phyloP scores from a whole-genome alignment of 2,888 invertebrate genomes.

The Tinea semifulvella region DNA sequence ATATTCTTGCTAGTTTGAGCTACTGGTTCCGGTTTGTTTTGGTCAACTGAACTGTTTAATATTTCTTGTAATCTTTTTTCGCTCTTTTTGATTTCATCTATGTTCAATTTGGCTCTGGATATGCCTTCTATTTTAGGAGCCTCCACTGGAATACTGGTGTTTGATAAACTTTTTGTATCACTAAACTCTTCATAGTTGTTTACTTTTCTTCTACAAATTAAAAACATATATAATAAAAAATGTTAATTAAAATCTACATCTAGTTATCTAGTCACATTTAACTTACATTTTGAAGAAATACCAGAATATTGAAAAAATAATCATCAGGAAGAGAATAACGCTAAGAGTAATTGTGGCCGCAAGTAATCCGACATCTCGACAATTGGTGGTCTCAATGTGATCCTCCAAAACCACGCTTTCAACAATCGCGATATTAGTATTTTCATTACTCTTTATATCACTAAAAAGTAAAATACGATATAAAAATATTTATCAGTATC shows the following conservation, averaged over 20 bases:
- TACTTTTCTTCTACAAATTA: constrained; percentile 36
- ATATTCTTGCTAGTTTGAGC: constrained; percentile 24
- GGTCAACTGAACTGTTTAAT: constrained; percentile 37
- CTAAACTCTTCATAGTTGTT: constrained; percentile 38
- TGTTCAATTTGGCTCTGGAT: constrained; percentile 37
- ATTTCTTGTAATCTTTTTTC: constrained; percentile 48
- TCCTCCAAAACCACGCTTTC: constrained; percentile 44
- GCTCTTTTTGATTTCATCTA: constrained; percentile 46
- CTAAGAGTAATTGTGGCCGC: constrained; percentile 48
- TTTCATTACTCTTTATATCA: constrained; percentile 36
- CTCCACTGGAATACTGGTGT: constrained; percentile 30
- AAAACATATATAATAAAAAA: not conserved
- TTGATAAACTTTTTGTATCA: constrained; percentile 38
- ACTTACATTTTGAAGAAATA: constrained; percentile 48
- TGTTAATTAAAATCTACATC: not conserved
- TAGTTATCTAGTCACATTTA: constrained; percentile 18
- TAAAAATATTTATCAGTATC: not conserved
- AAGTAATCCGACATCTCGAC: constrained; percentile 45
- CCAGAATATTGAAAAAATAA: constrained; percentile 38
- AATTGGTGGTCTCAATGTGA: constrained; percentile 35
- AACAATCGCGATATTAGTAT: constrained; percentile 31
- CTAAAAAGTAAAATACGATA: constrained; percentile 23
- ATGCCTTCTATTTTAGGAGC: constrained; percentile 28
- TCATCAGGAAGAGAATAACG: constrained; percentile 42
- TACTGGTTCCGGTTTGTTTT: constrained; percentile 25